A percentile compares a stretch with the other conserved stretches of the same genome.
Evolutionary conservation across 2,797 vertebrate species (phyloP).

Genomic region (Eurystomus glaucurus): DNA sequence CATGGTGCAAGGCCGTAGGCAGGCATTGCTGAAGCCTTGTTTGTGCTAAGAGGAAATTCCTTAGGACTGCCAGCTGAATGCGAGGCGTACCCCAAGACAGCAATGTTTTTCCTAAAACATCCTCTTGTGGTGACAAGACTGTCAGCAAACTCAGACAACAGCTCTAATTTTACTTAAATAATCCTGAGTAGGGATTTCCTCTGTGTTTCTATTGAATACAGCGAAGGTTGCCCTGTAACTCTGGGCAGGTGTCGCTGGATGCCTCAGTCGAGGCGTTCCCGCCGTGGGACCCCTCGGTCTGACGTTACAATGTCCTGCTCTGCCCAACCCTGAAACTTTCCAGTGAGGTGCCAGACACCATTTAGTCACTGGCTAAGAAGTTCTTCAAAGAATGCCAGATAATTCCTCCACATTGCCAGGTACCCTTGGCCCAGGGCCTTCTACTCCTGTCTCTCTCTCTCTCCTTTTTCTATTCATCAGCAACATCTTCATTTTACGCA

Average conservation of each 20-base stretch:
- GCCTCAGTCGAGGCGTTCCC: neutral
- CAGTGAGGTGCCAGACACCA: neutral
- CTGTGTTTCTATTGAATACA: neutral
- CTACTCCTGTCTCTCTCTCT: neutral
- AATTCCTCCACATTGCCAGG: fast-evolving
- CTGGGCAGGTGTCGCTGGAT: neutral
- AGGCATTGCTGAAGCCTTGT: neutral
- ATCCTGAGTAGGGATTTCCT: neutral
- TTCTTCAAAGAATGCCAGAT: neutral
- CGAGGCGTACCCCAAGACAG: fast-evolving
- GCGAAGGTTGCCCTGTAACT: neutral
- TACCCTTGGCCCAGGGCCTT: neutral
- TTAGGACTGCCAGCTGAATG: neutral
- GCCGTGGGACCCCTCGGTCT: neutral
- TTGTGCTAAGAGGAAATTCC: neutral
- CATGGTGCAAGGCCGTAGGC: fast-evolving
- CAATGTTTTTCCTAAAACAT: neutral
- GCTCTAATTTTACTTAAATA: neutral
- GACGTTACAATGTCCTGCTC: neutral
- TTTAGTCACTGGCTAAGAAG: neutral
- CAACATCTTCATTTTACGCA: slow-evolving; percentile 33
- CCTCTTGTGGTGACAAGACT: neutral
- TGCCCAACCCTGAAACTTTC: neutral
- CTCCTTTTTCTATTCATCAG: neutral
- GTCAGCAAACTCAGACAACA: neutral